phyloP scores from a whole-genome alignment of 2,797 vertebrate species.

The Hapalemur alaotrensis region DNA sequence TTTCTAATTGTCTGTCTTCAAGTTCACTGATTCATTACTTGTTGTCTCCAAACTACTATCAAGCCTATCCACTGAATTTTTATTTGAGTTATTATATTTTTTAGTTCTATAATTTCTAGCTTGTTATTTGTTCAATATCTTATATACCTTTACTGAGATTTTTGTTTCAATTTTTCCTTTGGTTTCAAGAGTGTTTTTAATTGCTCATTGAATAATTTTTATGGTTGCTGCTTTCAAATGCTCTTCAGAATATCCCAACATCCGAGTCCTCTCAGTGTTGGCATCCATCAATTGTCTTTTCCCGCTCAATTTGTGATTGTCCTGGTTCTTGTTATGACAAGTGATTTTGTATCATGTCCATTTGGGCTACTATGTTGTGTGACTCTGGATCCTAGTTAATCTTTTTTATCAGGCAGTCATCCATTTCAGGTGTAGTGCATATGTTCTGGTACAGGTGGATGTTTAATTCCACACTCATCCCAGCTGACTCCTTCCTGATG shows the following conservation, averaged over 20 bases:
- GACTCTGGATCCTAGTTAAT: not conserved
- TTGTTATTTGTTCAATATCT: not conserved
- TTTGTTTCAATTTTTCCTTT: not conserved
- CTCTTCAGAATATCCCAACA: not conserved
- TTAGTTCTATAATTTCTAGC: not conserved
- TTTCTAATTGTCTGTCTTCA: not conserved
- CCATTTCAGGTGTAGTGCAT: not conserved
- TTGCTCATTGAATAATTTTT: not conserved
- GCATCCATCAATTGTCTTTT: not conserved
- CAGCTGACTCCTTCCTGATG: not conserved
- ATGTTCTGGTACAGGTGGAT: not conserved
- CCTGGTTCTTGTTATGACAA: not conserved
- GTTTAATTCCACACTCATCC: not conserved
- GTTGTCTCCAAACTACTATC: not conserved
- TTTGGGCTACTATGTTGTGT: not conserved
- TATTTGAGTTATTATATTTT: not conserved
- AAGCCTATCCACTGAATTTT: not conserved
- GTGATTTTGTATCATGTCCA: not conserved
- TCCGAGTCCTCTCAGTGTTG: not conserved
- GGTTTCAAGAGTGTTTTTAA: not conserved
- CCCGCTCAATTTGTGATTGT: not conserved
- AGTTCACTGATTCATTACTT: not conserved
- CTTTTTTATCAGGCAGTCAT: not conserved
- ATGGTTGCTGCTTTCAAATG: not conserved
- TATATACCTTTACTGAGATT: not conserved